Evolutionary conservation across 2,113 vertebrate species (phyloP).

Genomic region (Orthonyx spaldingii): DNA sequence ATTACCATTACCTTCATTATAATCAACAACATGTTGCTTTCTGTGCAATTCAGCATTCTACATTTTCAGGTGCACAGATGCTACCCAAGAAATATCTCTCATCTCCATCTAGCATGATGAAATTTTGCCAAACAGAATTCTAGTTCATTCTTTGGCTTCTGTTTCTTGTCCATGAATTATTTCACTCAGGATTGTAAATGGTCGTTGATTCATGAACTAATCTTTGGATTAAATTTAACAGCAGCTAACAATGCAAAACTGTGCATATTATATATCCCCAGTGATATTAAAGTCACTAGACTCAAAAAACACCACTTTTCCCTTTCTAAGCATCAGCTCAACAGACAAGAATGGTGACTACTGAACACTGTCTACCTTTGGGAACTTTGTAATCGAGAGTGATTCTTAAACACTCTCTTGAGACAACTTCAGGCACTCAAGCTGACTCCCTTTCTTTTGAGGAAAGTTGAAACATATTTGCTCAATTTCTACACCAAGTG

Average conservation of each 20-base stretch:
- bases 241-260: background rate
- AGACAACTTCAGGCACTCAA: background rate
- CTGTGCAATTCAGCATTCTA: background rate
- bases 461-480: background rate
- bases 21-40: background rate
- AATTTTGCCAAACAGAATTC: background rate
- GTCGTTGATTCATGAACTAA: background rate
- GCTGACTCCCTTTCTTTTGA: background rate
- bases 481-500: background rate
- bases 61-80: background rate
- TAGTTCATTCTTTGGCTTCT: background rate
- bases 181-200: background rate
- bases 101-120: background rate
- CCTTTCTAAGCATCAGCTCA: background rate
- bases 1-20: background rate
- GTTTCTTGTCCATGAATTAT: background rate
- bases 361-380: background rate
- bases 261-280: background rate
- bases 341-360: background rate
- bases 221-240: background rate
- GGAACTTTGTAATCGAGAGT: rapidly evolving
- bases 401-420: background rate
- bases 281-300: background rate
- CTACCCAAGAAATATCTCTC: background rate
- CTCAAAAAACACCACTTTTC: background rate